Base-by-base conservation (phyloP, 1,140 invertebrate species). In the Latrodectus geometricus region DNA sequence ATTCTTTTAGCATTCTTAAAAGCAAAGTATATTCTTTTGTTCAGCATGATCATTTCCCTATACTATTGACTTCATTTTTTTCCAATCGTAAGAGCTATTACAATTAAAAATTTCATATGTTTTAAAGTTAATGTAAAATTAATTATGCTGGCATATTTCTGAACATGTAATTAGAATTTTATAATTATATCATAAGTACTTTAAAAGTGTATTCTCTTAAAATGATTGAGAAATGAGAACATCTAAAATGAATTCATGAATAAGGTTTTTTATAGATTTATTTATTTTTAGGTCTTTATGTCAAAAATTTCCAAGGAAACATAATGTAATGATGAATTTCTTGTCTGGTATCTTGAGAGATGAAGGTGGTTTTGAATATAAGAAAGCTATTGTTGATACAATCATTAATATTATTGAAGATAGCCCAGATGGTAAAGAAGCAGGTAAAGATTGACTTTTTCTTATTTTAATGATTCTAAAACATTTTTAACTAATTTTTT, bases 371-470 rank as follows among this genome's bases (percentile, higher is more conserved):
- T 93, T 98, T 69, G 98, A 99, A 73, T 99, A 99, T 91, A 99
- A 99, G 92, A 97, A 97, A 76, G 97, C 98, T 0, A 99, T 99
- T 89, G 98, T 98, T 4, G 97, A 99, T 90, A 99, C 98, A 11
- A 98, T 99, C 66, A 99, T 99, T 48, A 95, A 96, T 0, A 96
- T 99, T 66, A 98, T 99, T 88, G 98, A 99, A 91, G 97, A 99
- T 90, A 99, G 99, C 91, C 95, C 94, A 4, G 96, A 97, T 84
- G 95, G 96, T 0, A 99, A 99, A 91, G 98, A 99, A 92, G 95
- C 96, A 20, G 98, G 94, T 93, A 86, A 88, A 70, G 17, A 8
- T 61, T 61, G 54, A 61, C 15, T 56, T 21, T 82, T 81, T 73
- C 20, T 12, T n/a, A 52, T 79, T 48, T 50, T 56, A 74, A 74